phyloP scores from a whole-genome alignment of 35 echinoderm and acorn worm genomes.

The Anneissia japonica region DNA sequence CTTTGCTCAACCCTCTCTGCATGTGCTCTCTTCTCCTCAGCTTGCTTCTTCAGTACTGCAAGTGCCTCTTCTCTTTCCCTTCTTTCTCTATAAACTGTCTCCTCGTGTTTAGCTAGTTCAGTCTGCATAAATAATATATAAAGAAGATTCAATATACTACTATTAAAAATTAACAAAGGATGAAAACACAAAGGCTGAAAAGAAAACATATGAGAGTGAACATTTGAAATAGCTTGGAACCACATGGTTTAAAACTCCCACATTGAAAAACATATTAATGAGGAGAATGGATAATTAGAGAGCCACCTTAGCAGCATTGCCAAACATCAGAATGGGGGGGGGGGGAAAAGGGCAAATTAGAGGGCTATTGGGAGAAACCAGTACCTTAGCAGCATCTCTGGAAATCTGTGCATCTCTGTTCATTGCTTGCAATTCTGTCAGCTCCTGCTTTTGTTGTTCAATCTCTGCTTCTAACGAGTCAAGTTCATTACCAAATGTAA shows the following conservation, averaged over 20 bases:
- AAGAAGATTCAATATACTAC: no score
- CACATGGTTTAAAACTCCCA: background rate
- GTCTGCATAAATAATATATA: slow-evolving; percentile 37
- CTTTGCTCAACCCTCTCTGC: slow-evolving; percentile 78
- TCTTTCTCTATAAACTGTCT: slow-evolving; percentile 87
- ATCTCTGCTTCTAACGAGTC: slow-evolving; percentile 75
- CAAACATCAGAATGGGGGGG: no score
- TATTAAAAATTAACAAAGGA: background rate
- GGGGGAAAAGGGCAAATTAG: no score
- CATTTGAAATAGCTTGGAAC: background rate
- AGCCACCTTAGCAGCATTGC: no score
- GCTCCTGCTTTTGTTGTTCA: slow-evolving; percentile 71
- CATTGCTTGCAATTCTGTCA: slow-evolving; percentile 84
- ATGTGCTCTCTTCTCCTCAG: slow-evolving; percentile 95
- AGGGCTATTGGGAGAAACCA: no score
- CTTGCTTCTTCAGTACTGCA: slow-evolving; percentile 88
- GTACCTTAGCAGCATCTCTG: slow-evolving; percentile 89
- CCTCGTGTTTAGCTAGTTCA: slow-evolving; percentile 91
- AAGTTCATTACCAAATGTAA: slow-evolving; percentile 96
- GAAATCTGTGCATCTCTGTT: slow-evolving; percentile 91
- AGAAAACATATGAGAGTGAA: background rate
- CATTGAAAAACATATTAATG: no score
- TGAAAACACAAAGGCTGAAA: background rate
- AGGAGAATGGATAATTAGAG: no score
- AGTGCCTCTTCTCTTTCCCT: slow-evolving; percentile 87